Percentiles rank a stretch among this genome's conserved stretches.
phyloP scores from a whole-genome alignment of 2,888 invertebrate genomes.

The Nomada ferruginata region DNA sequence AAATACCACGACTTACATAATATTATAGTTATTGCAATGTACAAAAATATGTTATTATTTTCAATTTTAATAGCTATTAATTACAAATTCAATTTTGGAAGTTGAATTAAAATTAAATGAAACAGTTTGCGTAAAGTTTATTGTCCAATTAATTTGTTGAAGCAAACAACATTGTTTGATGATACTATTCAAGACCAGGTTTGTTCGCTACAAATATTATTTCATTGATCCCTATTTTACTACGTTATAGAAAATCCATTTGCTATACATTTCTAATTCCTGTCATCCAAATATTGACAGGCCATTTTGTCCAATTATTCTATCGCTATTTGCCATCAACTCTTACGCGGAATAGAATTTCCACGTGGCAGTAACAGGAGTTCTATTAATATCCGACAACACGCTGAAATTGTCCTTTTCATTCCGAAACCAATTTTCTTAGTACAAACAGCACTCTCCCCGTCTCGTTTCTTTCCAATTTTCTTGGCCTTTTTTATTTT shows the following conservation, averaged over 20 bases:
- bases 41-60: not conserved
- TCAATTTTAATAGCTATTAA: not conserved
- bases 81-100: not conserved
- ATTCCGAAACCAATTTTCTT: conserved; percentile 36
- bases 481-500: conserved; percentile 14
- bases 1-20: no score
- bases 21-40: not conserved
- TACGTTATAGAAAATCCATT: not conserved
- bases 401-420: conserved; percentile 31
- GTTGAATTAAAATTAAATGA: not conserved
- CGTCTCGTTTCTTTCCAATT: conserved; percentile 34
- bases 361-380: not conserved
- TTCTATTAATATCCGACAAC: conserved; percentile 23
- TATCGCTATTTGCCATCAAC: not conserved
- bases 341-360: not conserved
- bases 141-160: no score
- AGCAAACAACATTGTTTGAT: no score
- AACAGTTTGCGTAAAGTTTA: not conserved
- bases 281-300: not conserved
- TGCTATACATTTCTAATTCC: not conserved
- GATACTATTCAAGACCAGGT: no score
- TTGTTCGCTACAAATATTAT: no score
- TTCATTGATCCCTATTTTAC: not conserved
- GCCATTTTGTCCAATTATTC: not conserved
- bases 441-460: conserved; percentile 14